phyloP scores from a whole-genome alignment of 2,888 invertebrate genomes.

The Coenonympha glycerion region DNA sequence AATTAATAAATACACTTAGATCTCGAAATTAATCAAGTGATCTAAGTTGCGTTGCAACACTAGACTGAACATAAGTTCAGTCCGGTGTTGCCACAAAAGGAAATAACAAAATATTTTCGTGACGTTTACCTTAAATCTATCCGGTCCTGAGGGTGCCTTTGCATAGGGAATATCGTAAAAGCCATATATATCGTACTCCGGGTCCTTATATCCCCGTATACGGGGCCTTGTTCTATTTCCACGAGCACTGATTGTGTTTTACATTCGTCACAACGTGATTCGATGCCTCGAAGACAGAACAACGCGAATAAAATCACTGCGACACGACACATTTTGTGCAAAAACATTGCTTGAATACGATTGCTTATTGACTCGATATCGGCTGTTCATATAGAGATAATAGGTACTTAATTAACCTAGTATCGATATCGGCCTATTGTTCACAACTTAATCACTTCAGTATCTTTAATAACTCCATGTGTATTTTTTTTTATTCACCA shows the following conservation, averaged over 20 bases:
- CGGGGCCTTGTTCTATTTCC: conserved; percentile 36
- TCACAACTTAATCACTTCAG: too few relatives aligned
- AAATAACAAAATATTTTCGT: neutral
- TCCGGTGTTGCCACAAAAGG: neutral
- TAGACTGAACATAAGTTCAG: too few relatives aligned
- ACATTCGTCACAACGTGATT: conserved; percentile 4
- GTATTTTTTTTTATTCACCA: too few relatives aligned
- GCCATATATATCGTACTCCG: conserved; percentile 39
- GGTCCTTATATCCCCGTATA: conserved; percentile 39
- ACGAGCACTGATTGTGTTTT: conserved; percentile 29
- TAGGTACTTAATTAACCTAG: too few relatives aligned
- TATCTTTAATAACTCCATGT: too few relatives aligned
- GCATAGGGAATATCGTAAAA: conserved; percentile 43
- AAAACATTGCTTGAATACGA: too few relatives aligned
- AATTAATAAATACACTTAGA: too few relatives aligned
- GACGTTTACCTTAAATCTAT: conserved; percentile 38
- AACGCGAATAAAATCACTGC: neutral
- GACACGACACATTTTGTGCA: neutral
- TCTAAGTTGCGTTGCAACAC: neutral
- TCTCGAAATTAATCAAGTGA: too few relatives aligned
- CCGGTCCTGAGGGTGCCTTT: conserved; percentile 36
- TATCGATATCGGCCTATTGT: too few relatives aligned
- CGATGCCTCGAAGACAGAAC: neutral
- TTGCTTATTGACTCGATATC: too few relatives aligned
- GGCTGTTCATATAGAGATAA: too few relatives aligned